Evolutionary conservation across 2,797 vertebrate species (phyloP).

Genomic region (Thalassophryne amazonica): DNA sequence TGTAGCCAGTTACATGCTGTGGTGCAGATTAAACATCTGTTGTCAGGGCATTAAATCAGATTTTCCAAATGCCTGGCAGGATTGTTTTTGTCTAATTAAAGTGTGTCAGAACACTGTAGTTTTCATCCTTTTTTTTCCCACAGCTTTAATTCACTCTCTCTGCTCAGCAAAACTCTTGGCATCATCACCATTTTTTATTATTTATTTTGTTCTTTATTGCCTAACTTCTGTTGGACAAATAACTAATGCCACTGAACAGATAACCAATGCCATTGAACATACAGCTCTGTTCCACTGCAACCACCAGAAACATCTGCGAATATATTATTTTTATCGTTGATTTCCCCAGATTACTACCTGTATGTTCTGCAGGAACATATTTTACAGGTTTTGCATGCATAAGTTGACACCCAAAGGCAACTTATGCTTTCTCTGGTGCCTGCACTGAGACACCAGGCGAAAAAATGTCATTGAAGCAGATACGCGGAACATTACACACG

Average conservation of each 20-base stretch:
- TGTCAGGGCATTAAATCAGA: not conserved
- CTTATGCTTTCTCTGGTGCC: conserved; percentile 3
- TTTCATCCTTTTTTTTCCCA: not conserved
- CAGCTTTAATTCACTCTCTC: not conserved
- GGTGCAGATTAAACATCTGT: not conserved
- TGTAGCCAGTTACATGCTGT: conserved; percentile 6
- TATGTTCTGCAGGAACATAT: not conserved
- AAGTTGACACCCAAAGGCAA: not conserved
- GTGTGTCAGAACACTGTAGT: not conserved
- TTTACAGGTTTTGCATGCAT: not conserved
- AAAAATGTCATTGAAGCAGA: not conserved
- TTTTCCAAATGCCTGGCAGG: not conserved
- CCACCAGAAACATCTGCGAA: not conserved
- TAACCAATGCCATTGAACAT: not conserved
- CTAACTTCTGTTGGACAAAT: not conserved
- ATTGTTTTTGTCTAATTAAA: not conserved
- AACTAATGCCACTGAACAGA: not conserved
- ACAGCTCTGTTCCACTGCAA: not conserved
- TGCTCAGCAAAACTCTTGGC: not conserved
- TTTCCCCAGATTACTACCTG: not conserved
- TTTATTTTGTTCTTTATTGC: not conserved
- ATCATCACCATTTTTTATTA: not conserved
- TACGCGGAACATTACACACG: conserved; percentile 3
- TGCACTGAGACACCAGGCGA: conserved; percentile 2
- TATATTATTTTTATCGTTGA: not conserved